Evolutionary conservation across 2,888 invertebrate genomes (phyloP).

Genomic region (Polyploca ridens): DNA sequence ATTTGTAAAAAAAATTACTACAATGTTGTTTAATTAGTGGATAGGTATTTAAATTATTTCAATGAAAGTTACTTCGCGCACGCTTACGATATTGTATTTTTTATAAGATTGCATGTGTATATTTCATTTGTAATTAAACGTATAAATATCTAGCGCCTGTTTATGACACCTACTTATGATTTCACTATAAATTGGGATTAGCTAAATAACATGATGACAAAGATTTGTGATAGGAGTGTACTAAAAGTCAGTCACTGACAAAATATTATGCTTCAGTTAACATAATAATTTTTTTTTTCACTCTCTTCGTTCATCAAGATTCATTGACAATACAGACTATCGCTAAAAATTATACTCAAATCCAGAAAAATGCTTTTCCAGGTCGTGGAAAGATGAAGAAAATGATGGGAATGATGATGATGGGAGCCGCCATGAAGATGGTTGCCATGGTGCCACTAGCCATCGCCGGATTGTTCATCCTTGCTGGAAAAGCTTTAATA

Average conservation of each 20-base stretch:
- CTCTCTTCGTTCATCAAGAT: no score
- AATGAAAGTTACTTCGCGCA: not conserved
- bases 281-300: no score
- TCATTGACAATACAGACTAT: no score
- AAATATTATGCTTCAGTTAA: no score
- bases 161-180: no score
- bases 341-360: not conserved
- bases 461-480: conserved; percentile 91
- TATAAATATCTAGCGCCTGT: not conserved
- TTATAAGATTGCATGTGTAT: not conserved
- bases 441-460: conserved; percentile 92
- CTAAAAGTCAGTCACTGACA: no score
- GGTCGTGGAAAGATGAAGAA: conserved; percentile 95
- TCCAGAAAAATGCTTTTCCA: conserved; percentile 59
- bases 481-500: conserved; percentile 94
- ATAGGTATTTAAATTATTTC: conserved; percentile 15
- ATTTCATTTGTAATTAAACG: not conserved
- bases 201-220: no score
- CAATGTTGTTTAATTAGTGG: not conserved
- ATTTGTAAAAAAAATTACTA: not conserved
- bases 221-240: no score
- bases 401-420: conserved; percentile 96
- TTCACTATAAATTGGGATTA: no score
- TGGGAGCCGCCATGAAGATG: conserved; percentile 94
- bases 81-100: not conserved